Evolutionary conservation across 2,113 vertebrate genomes (phyloP), one percentile per base, ranked within the genome.

Genomic region (Centropus unirufus): DNA sequence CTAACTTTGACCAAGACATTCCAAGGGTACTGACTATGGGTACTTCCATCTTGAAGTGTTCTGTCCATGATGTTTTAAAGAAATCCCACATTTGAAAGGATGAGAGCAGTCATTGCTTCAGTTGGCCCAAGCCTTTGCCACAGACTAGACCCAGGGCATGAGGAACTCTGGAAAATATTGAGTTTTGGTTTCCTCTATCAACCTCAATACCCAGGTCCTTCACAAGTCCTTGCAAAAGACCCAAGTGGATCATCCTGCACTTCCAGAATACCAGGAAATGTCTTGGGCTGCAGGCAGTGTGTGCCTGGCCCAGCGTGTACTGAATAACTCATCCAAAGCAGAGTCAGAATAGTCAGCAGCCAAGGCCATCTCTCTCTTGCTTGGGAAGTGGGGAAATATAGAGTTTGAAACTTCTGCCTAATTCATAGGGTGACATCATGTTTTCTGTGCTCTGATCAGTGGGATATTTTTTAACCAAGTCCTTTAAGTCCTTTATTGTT

Each of bases 391-490:
- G 30, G 17, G 34, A 55, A 89, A 87, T 3, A 55, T 5, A 11
- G 14, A 63, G 19, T 30, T 39, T 75, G 58, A 66, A 85, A 49
- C 22, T 74, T 51, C 20, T 79, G 26, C 29, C 34, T 52, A 21
- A 80, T 85, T 78, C 54, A 58, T 8, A 79, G 40, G 62, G 13
- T 40, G 87, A 39, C 36, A 46, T 10, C 7, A 4, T 49, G 12
- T 58, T 70, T 93, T 79, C 70, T 84, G 62, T 47, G 74, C 21
- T 64, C 62, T 76, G 67, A 69, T 49, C 34, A 24, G n/a, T 18
- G 49, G 16, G 24, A 75, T 96, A 47, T 52, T 92, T 19, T 87
- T 92, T 94, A 91, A 96, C 58, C 12, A n/a, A n/a, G n/a, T n/a
- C n/a, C n/a, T n/a, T n/a, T n/a, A 6, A 86, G 46, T 88, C 34